Conservation (phyloP, 1,140 invertebrate species). For the Penaeus vannamei region DNA sequence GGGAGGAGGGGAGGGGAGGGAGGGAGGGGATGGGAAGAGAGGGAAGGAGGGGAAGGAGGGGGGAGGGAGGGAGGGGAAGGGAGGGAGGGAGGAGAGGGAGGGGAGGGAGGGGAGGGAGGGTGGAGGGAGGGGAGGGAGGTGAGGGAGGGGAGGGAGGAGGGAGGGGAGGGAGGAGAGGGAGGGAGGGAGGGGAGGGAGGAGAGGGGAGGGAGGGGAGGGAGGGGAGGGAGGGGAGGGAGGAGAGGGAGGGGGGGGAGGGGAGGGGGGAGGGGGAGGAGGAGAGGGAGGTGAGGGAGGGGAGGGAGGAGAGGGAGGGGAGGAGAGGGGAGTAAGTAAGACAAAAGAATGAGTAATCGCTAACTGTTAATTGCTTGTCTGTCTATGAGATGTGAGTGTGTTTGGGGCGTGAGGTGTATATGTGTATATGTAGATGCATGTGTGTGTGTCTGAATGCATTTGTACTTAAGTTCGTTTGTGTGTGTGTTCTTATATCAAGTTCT, state of each 20-base stretch:
- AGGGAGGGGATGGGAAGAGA: background rate
- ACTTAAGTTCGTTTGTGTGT: background rate
- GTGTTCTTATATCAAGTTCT: too few species aligned
- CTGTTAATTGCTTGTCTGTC: background rate
- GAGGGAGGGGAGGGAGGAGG: background rate
- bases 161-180: background rate
- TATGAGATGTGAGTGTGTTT: background rate
- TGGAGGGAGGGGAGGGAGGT: too few species aligned
- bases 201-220: background rate
- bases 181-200: background rate
- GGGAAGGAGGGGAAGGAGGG: too few species aligned
- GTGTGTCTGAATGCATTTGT: background rate
- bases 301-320: background rate
- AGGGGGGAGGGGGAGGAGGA: too few species aligned
- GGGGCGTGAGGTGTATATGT: background rate
- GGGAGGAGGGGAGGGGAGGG: background rate
- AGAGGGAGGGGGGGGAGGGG: too few species aligned
- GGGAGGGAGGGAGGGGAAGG: background rate
- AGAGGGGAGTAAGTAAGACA: background rate
- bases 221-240: background rate
- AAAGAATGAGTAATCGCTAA: background rate
- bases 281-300: background rate
- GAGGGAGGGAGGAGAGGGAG: background rate
- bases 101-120: background rate
- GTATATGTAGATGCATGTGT: constrained; percentile 2